These are phyloP conservation scores for Diogma glabrata DNA, from an alignment of 2,888 invertebrate genomes.

Conservation along the genomic window DNA sequence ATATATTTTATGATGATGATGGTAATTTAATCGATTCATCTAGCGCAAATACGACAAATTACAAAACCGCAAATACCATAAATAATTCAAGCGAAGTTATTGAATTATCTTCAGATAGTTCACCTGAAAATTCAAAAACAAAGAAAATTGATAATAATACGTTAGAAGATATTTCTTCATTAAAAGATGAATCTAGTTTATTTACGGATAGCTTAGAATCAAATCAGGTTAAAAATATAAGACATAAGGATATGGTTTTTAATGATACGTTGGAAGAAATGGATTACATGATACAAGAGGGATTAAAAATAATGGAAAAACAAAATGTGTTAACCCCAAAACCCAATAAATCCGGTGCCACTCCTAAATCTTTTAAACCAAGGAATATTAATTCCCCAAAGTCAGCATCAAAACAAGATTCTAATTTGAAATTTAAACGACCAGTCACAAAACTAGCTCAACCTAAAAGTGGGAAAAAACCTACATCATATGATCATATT, in stretches of 20 bases:
- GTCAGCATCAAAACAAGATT: neutral
- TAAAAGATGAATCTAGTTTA: slow-evolving; percentile 12
- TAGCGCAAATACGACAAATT: neutral
- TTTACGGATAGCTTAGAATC: slow-evolving; percentile 11
- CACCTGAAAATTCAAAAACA: slow-evolving; percentile 13
- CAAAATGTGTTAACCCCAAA: slow-evolving; percentile 10
- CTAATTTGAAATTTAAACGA: neutral
- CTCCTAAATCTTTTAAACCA: slow-evolving; percentile 18
- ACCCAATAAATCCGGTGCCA: slow-evolving; percentile 2
- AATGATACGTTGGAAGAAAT: slow-evolving; percentile 38
- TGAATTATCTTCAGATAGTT: slow-evolving; percentile 12
- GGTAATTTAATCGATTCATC: neutral
- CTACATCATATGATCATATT: slow-evolving; percentile 27
- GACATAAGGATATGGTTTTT: slow-evolving; percentile 26
- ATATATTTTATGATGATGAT: slow-evolving; percentile 2
- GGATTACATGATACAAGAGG: slow-evolving; percentile 34
- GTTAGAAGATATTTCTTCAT: slow-evolving; percentile 5
- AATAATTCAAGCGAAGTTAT: slow-evolving; percentile 10
- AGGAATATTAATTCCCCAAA: slow-evolving; percentile 16
- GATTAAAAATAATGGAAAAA: slow-evolving; percentile 27
- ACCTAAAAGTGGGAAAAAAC: slow-evolving; percentile 22
- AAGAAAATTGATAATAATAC: slow-evolving; percentile 13
- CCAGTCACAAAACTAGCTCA: neutral
- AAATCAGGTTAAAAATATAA: neutral
- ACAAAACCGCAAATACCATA: neutral